Evolutionary conservation across 2,888 invertebrate genomes (phyloP).

Genomic region (Galerucella calmariensis): DNA sequence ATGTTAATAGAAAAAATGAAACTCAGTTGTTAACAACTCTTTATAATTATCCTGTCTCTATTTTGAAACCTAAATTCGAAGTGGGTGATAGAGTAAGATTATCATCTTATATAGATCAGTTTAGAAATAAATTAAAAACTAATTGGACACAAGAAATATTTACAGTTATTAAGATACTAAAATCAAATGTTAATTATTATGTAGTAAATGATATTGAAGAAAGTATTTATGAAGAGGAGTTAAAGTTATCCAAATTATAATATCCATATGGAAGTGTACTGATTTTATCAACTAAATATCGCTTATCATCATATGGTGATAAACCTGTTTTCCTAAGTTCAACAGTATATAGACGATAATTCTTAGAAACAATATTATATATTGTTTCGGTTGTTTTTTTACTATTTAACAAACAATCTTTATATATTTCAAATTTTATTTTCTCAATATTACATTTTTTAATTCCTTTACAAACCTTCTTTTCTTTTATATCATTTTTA

Average conservation of each 20-base stretch:
- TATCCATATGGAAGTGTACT: constrained; percentile 22
- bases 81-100: not conserved
- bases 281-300: not conserved
- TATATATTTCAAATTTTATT: constrained; percentile 5
- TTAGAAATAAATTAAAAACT: constrained; percentile 22
- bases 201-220: not conserved
- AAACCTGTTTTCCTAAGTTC: not conserved
- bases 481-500: constrained; percentile 9
- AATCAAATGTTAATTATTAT: constrained; percentile 23
- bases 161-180: constrained; percentile 15
- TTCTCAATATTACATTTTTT: constrained; percentile 13
- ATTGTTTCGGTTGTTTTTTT: constrained; percentile 18
- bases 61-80: constrained; percentile 3
- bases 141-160: constrained; percentile 19
- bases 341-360: constrained; percentile 17
- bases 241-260: constrained; percentile 15
- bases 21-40: constrained; percentile 21
- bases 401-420: constrained; percentile 22
- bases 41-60: not conserved
- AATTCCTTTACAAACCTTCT: constrained; percentile 13
- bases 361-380: constrained; percentile 4
- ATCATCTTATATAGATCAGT: constrained; percentile 17
- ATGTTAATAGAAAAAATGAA: constrained; percentile 15
- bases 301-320: constrained; percentile 19
- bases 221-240: constrained; percentile 17